Evolutionary conservation across 2,888 invertebrate genomes (phyloP).

Genomic region (Hyposoter dolosus): DNA sequence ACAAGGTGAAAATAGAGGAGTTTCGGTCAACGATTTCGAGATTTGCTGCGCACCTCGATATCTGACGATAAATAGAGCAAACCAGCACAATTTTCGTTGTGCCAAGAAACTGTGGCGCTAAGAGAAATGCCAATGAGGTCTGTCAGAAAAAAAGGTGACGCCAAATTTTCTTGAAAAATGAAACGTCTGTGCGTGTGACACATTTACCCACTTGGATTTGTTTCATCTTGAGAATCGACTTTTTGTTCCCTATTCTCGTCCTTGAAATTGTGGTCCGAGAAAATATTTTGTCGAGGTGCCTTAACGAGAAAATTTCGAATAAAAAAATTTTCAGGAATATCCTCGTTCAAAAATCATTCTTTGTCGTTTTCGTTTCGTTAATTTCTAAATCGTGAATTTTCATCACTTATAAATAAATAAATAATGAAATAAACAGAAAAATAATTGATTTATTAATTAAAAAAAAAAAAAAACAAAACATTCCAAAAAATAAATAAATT

Average conservation of each 20-base stretch:
- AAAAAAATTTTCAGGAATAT: not conserved
- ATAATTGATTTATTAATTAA: too few species aligned
- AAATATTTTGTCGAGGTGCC: not conserved
- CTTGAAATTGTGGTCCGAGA: not conserved
- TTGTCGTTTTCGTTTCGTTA: not conserved
- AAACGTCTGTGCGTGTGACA: not conserved
- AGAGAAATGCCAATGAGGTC: slow-evolving; percentile 49
- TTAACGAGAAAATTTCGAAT: not conserved
- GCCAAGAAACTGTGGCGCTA: slow-evolving; percentile 53
- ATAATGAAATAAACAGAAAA: too few species aligned
- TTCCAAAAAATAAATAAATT: too few species aligned
- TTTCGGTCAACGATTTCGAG: slow-evolving; percentile 22
- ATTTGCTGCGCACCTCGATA: slow-evolving; percentile 8
- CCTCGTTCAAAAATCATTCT: not conserved
- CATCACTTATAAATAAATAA: too few species aligned
- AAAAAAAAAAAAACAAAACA: too few species aligned
- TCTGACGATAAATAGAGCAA: slow-evolving; percentile 50
- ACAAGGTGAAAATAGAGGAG: slow-evolving; percentile 28
- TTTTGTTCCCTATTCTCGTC: not conserved
- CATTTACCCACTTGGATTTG: not conserved
- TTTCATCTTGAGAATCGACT: not conserved
- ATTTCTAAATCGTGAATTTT: too few species aligned
- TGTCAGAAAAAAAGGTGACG: slow-evolving; percentile 8
- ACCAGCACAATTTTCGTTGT: slow-evolving; percentile 9
- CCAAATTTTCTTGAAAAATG: slow-evolving; percentile 47